Evolutionary conservation across 2,797 vertebrate species (phyloP), one percentile per base, ranked within the genome.

Genomic region (Enteromius anoplus): DNA sequence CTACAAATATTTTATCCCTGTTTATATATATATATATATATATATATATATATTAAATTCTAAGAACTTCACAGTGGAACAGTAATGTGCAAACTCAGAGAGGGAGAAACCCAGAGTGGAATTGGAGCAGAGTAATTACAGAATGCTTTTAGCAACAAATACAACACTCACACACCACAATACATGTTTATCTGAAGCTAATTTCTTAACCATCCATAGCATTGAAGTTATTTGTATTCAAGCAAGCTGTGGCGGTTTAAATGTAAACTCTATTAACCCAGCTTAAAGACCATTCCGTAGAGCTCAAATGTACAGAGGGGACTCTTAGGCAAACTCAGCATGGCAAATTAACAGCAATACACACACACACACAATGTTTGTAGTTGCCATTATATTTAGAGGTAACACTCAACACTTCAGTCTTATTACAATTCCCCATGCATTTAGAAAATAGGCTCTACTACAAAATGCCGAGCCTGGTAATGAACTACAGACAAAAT

Each of bases 211-310:
- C 45, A 32, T 78, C 53, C 65, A 62, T 53, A 42, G 81, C 42
- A 47, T 29, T 62, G 55, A 75, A 29, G 58, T 53, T 58, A 45
- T 73, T 51, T 80, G 81, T 83, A 80, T 82, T 73, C 69, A 37
- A 69, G 66, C 42, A 40, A 70, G 40, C 29, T 51, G 66, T 76
- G 55, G 14, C 3, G 15, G 55, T 83, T 71, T 78, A 83, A 78
- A 78, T 17, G 42, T 68, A 70, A 83, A 83, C 82, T 83, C 75
- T 71, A 78, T 83, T 83, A 83, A 64, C 82, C 66, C 66, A 78
- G 82, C 75, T 83, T 83, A 83, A 83, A 83, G 53, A 83, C 29
- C 82, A 62, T 83, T 78, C 75, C 70, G 81, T 23, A 77, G 51
- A 78, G 81, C 81, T 81, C 70, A 21, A 42, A 78, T 40, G 65